Conservation (phyloP, 2,797 vertebrate genomes). For the Catamblyrhynchus diadema region DNA sequence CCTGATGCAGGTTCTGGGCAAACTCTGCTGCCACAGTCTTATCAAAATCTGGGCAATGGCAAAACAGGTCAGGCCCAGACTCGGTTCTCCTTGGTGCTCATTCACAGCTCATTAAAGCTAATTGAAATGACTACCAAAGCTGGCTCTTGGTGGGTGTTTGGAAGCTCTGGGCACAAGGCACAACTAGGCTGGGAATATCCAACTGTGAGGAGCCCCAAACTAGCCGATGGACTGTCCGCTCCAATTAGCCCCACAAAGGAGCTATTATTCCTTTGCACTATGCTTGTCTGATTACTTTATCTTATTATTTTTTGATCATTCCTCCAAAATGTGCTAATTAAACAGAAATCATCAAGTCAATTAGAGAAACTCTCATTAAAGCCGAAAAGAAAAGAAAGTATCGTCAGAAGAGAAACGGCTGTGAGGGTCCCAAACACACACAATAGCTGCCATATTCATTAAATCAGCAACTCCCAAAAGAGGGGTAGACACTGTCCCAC, state of each 20-base stretch:
- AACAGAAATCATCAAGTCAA: slow-evolving; percentile 78
- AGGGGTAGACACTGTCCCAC: not conserved
- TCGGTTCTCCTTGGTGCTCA: slow-evolving; percentile 6
- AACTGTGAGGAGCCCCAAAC: slow-evolving; percentile 57
- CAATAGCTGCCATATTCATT: slow-evolving; percentile 48
- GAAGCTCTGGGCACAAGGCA: slow-evolving; percentile 36
- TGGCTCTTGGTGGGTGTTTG: slow-evolving; percentile 26
- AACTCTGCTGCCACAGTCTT: not conserved
- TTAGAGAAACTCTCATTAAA: slow-evolving; percentile 75
- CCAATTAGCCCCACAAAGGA: slow-evolving; percentile 72
- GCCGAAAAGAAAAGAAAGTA: slow-evolving; percentile 41
- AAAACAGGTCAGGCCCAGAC: slow-evolving; percentile 1
- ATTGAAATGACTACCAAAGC: slow-evolving; percentile 46
- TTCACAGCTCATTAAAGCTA: slow-evolving; percentile 61
- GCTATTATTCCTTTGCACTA: slow-evolving; percentile 67
- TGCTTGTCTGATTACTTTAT: slow-evolving; percentile 76
- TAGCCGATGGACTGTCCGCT: slow-evolving; percentile 68
- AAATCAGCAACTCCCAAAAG: slow-evolving; percentile 27
- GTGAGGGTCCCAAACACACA: slow-evolving; percentile 38
- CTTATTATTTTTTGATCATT: slow-evolving; percentile 71
- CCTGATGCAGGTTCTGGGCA: fast-evolving
- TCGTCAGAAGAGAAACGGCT: slow-evolving; percentile 21
- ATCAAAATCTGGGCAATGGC: not conserved
- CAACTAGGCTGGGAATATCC: slow-evolving; percentile 53
- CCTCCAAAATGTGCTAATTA: slow-evolving; percentile 78